Evolutionary conservation across 2,888 invertebrate species (phyloP), one percentile per base, ranked within the genome.

Genomic region (Dolomedes plantarius): DNA sequence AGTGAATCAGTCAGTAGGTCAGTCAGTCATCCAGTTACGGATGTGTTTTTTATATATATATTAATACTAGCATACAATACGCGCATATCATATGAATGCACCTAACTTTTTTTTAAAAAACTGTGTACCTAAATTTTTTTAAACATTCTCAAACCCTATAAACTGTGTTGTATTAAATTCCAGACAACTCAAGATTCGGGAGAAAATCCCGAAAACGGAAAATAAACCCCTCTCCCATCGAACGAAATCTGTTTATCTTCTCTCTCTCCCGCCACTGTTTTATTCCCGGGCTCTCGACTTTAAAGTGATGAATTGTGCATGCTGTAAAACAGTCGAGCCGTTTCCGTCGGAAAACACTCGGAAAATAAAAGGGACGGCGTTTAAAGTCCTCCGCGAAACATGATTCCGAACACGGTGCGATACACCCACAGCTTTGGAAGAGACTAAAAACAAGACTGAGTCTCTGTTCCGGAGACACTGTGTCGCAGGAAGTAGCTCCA

Each of bases 401-500:
- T 65, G 71, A 71, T 71, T 82, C 41, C 31, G 64, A 75, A 82
- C 75, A 82, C 82, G 69, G 72, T 11, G 50, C 41, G 23, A 29
- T 56, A 11, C 36, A 50, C 56, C 71, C 41, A 11, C 7, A 68
- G 77, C 67, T 77, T 67, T 9, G 71, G 74, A 74, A 86, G 68
- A 78, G 85, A 69, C 78, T 67, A 79, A 76, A 79, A 56, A 56
- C 3, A n/a, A 16, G 46, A 56, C 56, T 56, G 69, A 77, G 85
- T 67, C 74, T 41, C 68, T 36, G 89, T 76, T 86, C 86, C 86
- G 86, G 65, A 46, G 80, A 80, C 76, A 71, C 72, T 86, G 80
- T 86, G 86, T 86, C 76, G 76, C 88, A 88, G 89, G 89, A 89
- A 88, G 86, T 80, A 46, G 86, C 81, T 89, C 89, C 89, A 89